phyloP scores from a whole-genome alignment of 2,888 invertebrate genomes.

The Metacarcinus magister region DNA sequence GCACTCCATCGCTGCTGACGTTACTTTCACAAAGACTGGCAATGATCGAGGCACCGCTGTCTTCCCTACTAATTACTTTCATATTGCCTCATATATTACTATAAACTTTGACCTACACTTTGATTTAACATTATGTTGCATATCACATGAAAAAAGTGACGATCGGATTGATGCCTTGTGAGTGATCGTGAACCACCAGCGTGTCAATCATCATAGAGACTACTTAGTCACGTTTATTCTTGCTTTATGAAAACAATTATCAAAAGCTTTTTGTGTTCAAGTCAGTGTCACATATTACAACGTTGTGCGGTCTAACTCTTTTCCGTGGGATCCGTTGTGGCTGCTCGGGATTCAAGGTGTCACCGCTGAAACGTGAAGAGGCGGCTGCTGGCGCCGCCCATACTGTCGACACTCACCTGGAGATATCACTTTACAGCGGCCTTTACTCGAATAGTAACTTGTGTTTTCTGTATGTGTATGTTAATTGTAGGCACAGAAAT shows the following conservation, averaged over 20 bases:
- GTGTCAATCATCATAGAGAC: neutral
- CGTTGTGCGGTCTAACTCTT: neutral
- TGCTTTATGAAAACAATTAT: neutral
- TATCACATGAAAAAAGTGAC: neutral
- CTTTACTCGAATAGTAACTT: neutral
- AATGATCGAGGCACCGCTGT: neutral
- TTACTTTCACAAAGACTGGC: neutral
- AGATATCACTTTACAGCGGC: conserved; percentile 45
- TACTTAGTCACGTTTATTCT: neutral
- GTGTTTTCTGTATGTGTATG: conserved; percentile 33
- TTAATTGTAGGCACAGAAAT: neutral
- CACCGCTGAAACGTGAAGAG: neutral
- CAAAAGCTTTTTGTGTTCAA: neutral
- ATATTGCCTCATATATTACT: neutral
- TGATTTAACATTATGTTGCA: neutral
- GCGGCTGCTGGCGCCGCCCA: neutral
- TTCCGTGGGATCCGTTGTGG: neutral
- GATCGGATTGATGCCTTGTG: neutral
- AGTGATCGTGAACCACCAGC: neutral
- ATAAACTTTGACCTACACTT: neutral
- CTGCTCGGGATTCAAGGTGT: neutral
- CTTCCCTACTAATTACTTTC: neutral
- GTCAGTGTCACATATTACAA: neutral
- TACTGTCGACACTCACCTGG: conserved; percentile 38
- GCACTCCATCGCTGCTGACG: neutral